A percentile compares a stretch with the other conserved stretches of the same genome.
These are phyloP conservation scores for Nebria salina DNA, from an alignment of 2,888 invertebrate species.

Conservation along the genomic window DNA sequence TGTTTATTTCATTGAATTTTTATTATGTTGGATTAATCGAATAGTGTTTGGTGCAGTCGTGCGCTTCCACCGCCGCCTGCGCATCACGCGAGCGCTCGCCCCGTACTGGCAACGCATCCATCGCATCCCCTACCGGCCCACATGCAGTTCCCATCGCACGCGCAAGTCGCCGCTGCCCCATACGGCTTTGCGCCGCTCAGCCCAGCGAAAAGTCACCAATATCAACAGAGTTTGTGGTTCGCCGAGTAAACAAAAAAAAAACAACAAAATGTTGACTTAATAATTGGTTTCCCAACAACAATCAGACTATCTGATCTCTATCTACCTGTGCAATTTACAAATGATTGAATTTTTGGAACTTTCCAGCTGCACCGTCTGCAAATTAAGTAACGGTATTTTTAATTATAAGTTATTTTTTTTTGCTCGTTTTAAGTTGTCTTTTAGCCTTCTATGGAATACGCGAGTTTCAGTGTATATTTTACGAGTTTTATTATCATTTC, in stretches of 20 bases:
- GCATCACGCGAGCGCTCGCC: slow-evolving; percentile 81
- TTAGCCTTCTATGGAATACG: not conserved
- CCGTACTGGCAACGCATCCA: slow-evolving; percentile 72
- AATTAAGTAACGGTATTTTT: not conserved
- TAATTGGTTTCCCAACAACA: not conserved
- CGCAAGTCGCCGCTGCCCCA: slow-evolving; percentile 64
- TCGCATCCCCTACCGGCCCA: slow-evolving; percentile 84
- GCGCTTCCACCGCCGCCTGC: slow-evolving; percentile 81
- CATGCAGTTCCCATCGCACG: slow-evolving; percentile 78
- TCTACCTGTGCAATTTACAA: slow-evolving; percentile 18
- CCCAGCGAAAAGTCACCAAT: slow-evolving; percentile 76
- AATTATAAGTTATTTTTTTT: not conserved
- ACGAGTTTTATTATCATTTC: slow-evolving; percentile 28
- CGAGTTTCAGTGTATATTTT: not conserved
- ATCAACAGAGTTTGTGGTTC: slow-evolving; percentile 79
- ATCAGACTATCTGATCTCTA: slow-evolving; percentile 17
- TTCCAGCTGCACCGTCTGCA: not conserved
- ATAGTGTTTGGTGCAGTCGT: slow-evolving; percentile 61
- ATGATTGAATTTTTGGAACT: not conserved
- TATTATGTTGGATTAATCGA: slow-evolving; percentile 40
- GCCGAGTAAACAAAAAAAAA: slow-evolving; percentile 68
- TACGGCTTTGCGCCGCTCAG: slow-evolving; percentile 77
- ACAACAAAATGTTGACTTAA: not conserved
- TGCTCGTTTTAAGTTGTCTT: not conserved
- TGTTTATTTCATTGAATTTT: slow-evolving; percentile 28